Evolutionary conservation across 2,797 vertebrate species (phyloP), one percentile per base, ranked within the genome.

Genomic region (Neoniphon sammara): DNA sequence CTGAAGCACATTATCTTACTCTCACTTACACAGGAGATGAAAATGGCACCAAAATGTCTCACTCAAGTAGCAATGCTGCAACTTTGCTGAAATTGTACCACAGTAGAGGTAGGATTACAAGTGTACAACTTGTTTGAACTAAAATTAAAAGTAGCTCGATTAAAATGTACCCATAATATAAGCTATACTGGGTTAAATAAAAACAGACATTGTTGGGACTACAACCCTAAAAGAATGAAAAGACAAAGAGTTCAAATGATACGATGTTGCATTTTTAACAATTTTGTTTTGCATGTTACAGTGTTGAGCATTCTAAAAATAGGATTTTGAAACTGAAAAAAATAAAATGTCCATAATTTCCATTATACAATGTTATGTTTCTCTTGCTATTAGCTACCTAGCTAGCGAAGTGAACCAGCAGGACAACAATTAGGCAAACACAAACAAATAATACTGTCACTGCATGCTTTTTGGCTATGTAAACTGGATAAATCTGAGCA

Each of bases 151-250:
- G 17, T 5, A 12, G 44, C 23, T 54, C n/a, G 30, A 72, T 74
- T 73, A 80, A 76, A 60, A 23, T n/a, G 20, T 31, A 68, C 21
- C 49, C 23, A 53, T 21, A 39, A 10, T 52, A 56, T 58, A 4
- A 27, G 55, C 23, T 30, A 27, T 27, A 21, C 34, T 49, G 34
- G 1, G 9, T 36, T 36, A 36, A 7, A 7, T 36, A 6, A 36
- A 36, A 36, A 36, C 34, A 36, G 7, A 36, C 34, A 7, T 36
- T 36, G 34, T 34, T 34, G 7, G 2, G 4, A 34, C 4, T 34
- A 34, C 39, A 42, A 42, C 2, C 0, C 11, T 3, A 42, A 42
- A 42, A 42, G 12, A 12, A 12, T 4, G 1, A 11, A 11, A 39
- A 11, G 36, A 39, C 36, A 39, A 11, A 39, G 10, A 11, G 36